phyloP scores from a whole-genome alignment of 2,113 vertebrate genomes.

The Pteruthius melanotis region DNA sequence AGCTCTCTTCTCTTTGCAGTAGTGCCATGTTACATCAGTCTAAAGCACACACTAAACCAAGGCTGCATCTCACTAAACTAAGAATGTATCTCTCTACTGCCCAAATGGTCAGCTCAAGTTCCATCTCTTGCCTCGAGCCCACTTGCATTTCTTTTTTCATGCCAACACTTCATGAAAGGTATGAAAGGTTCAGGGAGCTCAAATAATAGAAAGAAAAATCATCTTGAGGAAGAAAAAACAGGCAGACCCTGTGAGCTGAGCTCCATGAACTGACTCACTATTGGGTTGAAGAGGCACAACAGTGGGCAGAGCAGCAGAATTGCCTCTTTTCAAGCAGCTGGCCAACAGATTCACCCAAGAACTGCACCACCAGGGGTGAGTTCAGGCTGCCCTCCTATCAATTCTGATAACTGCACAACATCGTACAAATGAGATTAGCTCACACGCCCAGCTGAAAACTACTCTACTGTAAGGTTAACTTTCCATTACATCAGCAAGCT shows the following conservation, averaged over 20 bases:
- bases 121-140: neutral
- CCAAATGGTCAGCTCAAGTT: accelerated
- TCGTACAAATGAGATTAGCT: neutral
- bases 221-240: neutral
- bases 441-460: neutral
- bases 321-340: neutral
- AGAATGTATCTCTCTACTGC: accelerated
- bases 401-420: neutral
- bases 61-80: neutral
- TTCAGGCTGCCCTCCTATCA: neutral
- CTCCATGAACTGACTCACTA: neutral
- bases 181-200: neutral
- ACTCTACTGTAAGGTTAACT: neutral
- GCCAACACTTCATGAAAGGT: neutral
- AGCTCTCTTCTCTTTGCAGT: neutral
- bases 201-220: neutral
- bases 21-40: neutral
- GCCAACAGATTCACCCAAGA: neutral
- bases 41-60: neutral
- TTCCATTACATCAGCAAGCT: neutral
- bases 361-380: accelerated
- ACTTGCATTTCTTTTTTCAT: neutral
- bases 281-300: neutral
- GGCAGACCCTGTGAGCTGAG: neutral
- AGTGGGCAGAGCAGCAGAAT: neutral